These are phyloP conservation scores for Apostichopus japonicus DNA, from an alignment of 35 echinoderm and acorn worm species.

Conservation along the genomic window DNA sequence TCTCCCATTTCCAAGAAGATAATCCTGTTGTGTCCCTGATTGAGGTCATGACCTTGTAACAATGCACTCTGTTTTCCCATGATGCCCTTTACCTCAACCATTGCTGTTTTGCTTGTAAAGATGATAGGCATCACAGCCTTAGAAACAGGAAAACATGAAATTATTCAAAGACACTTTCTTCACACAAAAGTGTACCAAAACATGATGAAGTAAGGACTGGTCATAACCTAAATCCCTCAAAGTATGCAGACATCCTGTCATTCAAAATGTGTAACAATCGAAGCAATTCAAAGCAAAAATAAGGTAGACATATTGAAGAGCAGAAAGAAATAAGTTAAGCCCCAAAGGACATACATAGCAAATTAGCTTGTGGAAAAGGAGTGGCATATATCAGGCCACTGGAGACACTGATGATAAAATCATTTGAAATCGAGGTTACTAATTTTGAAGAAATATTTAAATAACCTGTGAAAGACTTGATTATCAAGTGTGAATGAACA, in stretches of 20 bases:
- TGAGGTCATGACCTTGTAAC: slow-evolving; percentile 45
- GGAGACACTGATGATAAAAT: too few relatives aligned
- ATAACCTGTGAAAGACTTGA: too few relatives aligned
- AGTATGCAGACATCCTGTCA: neutral
- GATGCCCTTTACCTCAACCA: neutral
- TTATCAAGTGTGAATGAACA: too few relatives aligned
- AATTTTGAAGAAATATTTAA: too few relatives aligned
- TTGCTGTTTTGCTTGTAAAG: neutral
- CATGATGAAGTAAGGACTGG: neutral
- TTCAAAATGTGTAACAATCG: slow-evolving; percentile 1
- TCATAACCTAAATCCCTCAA: neutral
- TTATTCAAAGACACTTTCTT: neutral
- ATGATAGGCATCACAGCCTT: neutral
- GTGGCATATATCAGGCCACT: neutral
- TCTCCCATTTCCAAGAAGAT: neutral
- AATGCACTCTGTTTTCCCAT: neutral
- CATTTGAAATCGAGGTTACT: too few relatives aligned
- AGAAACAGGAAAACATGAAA: neutral
- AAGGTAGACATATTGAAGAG: neutral
- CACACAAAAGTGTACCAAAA: too few relatives aligned
- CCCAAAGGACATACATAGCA: too few relatives aligned
- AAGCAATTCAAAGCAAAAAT: neutral
- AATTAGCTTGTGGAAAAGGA: neutral
- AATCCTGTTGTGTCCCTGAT: slow-evolving; percentile 34
- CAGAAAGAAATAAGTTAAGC: neutral